Percentiles rank a stretch among this genome's conserved stretches.
These are phyloP conservation scores for Drosophila arawakana DNA, from an alignment of 1,140 invertebrate species.

Conservation along the genomic window DNA sequence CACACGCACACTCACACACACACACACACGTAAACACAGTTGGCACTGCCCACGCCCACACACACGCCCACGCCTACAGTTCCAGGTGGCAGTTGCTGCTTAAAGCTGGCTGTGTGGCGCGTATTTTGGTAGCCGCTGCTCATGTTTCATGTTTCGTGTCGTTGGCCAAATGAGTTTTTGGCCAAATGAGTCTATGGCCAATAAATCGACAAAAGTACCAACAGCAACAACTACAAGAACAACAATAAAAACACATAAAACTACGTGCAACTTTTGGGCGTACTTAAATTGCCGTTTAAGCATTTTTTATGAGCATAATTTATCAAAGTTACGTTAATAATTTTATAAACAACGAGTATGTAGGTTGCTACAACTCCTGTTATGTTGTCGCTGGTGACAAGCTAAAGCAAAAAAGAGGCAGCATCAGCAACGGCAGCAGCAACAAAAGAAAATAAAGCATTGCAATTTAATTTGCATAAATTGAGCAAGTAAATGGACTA, in stretches of 20 bases:
- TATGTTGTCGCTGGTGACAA: slow-evolving; percentile 61
- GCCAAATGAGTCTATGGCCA: slow-evolving; percentile 75
- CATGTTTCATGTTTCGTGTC: slow-evolving; percentile 60
- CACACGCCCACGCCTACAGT: slow-evolving; percentile 24
- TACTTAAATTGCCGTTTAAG: slow-evolving; percentile 82
- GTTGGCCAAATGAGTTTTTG: slow-evolving; percentile 62
- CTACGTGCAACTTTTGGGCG: slow-evolving; percentile 68
- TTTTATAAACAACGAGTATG: slow-evolving; percentile 45
- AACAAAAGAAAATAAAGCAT: slow-evolving; percentile 63
- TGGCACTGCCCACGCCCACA: neutral
- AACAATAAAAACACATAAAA: slow-evolving; percentile 26
- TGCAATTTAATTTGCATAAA: slow-evolving; percentile 82
- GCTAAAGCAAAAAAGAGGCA: slow-evolving; percentile 31
- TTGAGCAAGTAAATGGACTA: slow-evolving; percentile 59
- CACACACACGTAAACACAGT: slow-evolving; percentile 9
- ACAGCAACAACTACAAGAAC: slow-evolving; percentile 25
- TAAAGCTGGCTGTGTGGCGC: slow-evolving; percentile 52
- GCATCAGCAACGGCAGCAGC: slow-evolving; percentile 2
- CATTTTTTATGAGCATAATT: slow-evolving; percentile 81
- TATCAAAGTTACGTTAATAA: slow-evolving; percentile 81
- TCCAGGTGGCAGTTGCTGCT: slow-evolving; percentile 43
- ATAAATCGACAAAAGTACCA: slow-evolving; percentile 59
- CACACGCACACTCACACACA: neutral
- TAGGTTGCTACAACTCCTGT: neutral
- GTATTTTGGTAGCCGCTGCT: slow-evolving; percentile 76